A percentile compares a stretch with the other conserved stretches of the same genome.
These are phyloP conservation scores for Antedon mediterranea DNA, from an alignment of 53 echinoderm and acorn worm genomes.

Conservation along the genomic window DNA sequence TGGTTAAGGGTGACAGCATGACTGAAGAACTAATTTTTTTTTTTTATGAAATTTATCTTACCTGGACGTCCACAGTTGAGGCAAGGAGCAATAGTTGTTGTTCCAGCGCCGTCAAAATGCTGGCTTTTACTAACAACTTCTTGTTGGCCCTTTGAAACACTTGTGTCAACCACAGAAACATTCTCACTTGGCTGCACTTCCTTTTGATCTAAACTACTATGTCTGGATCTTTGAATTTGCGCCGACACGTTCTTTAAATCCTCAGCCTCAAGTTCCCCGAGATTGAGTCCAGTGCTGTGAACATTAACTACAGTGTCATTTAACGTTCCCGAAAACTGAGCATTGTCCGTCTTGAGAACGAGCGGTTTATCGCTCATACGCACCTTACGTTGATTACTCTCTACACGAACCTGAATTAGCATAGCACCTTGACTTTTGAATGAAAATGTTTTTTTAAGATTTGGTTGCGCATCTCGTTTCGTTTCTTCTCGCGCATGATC, in stretches of 20 bases:
- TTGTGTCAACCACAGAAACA: neutral
- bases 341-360: neutral
- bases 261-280: neutral
- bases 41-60: too few species aligned
- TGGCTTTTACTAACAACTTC: neutral
- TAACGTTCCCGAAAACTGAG: neutral
- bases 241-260: neutral
- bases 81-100: neutral
- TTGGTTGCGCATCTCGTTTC: neutral
- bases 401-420: neutral
- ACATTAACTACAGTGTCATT: neutral
- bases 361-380: neutral
- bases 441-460: neutral
- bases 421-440: neutral
- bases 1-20: too few species aligned
- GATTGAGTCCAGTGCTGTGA: neutral
- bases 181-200: neutral
- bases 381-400: neutral
- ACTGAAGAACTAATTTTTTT: too few species aligned
- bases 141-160: too few species aligned
- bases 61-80: neutral
- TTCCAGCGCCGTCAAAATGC: too few species aligned
- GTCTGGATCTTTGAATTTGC: neutral
- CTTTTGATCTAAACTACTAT: neutral
- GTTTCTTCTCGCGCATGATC: neutral